Percentiles rank a stretch among this genome's conserved stretches.
phyloP scores from a whole-genome alignment of 2,113 vertebrate genomes.

The Sinocyclocheilus rhinocerous region DNA sequence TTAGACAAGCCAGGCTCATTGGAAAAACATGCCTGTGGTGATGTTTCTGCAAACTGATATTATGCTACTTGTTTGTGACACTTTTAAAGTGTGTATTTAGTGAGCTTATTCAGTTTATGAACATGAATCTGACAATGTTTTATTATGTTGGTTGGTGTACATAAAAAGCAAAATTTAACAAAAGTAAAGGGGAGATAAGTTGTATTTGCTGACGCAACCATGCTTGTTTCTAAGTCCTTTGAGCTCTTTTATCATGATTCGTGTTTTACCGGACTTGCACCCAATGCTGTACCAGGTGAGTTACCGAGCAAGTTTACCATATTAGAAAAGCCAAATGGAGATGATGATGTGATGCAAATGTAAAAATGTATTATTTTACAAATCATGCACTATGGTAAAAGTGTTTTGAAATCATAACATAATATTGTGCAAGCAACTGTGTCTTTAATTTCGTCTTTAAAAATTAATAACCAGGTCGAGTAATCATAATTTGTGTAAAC shows the following conservation, averaged over 20 bases:
- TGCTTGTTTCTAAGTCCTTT: background rate
- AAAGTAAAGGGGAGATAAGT: background rate
- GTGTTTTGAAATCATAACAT: background rate
- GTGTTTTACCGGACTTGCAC: background rate
- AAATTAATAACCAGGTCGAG: too few relatives aligned
- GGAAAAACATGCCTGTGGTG: background rate
- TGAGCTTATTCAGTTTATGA: background rate
- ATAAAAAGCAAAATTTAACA: background rate
- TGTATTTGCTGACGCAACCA: background rate
- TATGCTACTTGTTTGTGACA: background rate
- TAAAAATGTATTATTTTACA: background rate
- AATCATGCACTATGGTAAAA: background rate
- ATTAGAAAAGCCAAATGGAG: background rate
- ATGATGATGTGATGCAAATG: background rate
- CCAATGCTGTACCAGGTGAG: background rate
- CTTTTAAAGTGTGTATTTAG: background rate
- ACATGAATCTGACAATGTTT: background rate
- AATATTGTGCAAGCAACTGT: background rate
- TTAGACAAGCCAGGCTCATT: background rate
- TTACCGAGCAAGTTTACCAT: background rate
- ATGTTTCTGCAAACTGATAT: background rate
- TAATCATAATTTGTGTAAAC: background rate
- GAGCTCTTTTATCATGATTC: background rate
- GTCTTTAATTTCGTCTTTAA: too few relatives aligned
- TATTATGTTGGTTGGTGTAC: background rate